phyloP scores from a whole-genome alignment of 2,113 vertebrate species.

The Acanthochromis polyacanthus region DNA sequence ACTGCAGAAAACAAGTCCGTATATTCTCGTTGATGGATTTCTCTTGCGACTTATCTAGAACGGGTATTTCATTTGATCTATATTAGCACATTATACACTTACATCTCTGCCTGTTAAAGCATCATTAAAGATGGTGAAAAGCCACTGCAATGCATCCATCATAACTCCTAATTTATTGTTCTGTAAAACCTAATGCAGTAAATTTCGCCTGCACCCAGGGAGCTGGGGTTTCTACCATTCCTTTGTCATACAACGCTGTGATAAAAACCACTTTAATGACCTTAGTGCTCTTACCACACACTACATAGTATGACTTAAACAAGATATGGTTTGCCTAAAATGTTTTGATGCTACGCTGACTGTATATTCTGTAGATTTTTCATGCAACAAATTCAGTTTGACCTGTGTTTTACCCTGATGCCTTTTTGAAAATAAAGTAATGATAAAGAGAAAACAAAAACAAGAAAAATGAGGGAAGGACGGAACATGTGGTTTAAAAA shows the following conservation, averaged over 20 bases:
- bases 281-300: background rate
- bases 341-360: background rate
- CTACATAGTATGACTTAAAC: background rate
- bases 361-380: background rate
- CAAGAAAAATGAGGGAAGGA: background rate
- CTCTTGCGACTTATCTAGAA: slow-evolving; percentile 6
- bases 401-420: slow-evolving; percentile 1
- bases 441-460: background rate
- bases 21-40: slow-evolving; percentile 39
- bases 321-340: background rate
- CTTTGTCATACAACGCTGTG: slow-evolving; percentile 3
- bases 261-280: slow-evolving; percentile 10
- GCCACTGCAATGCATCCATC: slow-evolving; percentile 30
- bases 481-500: background rate
- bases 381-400: background rate
- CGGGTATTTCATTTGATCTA: slow-evolving; percentile 16
- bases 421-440: background rate
- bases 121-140: slow-evolving; percentile 28
- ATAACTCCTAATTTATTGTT: slow-evolving; percentile 23
- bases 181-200: background rate
- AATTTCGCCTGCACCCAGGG: background rate
- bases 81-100: slow-evolving; percentile 29
- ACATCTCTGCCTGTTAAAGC: slow-evolving; percentile 33
- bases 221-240: background rate
- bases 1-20: slow-evolving; percentile 7